Evolutionary conservation across 2,113 vertebrate species (phyloP).

Genomic region (Canis aureus): DNA sequence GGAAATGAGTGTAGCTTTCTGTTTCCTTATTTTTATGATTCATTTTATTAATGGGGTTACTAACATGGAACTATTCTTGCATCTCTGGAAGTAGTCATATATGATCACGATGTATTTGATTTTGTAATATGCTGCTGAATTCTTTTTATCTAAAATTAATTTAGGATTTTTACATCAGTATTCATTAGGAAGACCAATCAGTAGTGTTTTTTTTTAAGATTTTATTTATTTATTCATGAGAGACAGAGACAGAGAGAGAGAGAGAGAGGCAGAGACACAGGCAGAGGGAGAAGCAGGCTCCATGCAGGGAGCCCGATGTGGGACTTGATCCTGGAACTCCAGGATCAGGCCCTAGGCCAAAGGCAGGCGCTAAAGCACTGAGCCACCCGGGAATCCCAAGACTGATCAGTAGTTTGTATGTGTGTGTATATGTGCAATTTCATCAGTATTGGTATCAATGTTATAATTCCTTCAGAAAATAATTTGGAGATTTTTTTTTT

Average conservation of each 20-base stretch:
- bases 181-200: background rate
- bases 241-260: no score
- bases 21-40: background rate
- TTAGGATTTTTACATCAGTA: background rate
- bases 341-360: no score
- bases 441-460: background rate
- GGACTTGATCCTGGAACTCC: no score
- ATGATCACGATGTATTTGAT: background rate
- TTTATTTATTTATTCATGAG: no score
- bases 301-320: no score
- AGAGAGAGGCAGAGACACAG: no score
- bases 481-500: background rate
- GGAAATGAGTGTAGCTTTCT: background rate
- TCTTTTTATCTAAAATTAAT: background rate
- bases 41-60: background rate
- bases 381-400: no score
- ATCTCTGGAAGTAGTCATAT: background rate
- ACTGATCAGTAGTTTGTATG: background rate
- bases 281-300: no score
- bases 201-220: background rate
- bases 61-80: background rate
- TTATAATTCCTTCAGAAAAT: conserved; percentile 7
- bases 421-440: background rate
- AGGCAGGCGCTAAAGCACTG: no score
- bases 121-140: background rate